Evolutionary conservation across 2,888 invertebrate species (phyloP).

Genomic region (Brachycybe producta): DNA sequence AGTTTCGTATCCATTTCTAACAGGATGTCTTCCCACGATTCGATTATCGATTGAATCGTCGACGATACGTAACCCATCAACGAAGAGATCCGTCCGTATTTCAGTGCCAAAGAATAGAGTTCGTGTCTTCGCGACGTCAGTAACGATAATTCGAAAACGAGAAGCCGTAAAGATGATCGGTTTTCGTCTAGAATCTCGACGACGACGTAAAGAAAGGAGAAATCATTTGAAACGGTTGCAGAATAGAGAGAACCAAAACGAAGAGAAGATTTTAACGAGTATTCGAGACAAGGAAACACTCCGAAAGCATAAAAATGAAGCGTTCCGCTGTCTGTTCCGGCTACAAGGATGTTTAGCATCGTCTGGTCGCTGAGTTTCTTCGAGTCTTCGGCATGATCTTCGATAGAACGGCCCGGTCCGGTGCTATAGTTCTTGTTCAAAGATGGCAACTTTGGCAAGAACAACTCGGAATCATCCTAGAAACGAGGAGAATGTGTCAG

Average conservation of each 20-base stretch:
- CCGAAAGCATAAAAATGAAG: slow-evolving; percentile 63
- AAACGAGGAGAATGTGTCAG: slow-evolving; percentile 23
- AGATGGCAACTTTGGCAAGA: slow-evolving; percentile 41
- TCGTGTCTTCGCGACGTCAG: slow-evolving; percentile 53
- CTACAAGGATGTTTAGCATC: slow-evolving; percentile 55
- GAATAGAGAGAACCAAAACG: slow-evolving; percentile 38
- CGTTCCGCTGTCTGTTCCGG: slow-evolving; percentile 61
- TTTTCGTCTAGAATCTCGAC: slow-evolving; percentile 34
- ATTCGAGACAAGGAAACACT: slow-evolving; percentile 41
- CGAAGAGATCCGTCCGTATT: slow-evolving; percentile 50
- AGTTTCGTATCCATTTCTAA: slow-evolving; percentile 89
- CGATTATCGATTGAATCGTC: slow-evolving; percentile 66
- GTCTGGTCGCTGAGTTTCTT: slow-evolving; percentile 33
- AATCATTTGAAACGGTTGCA: slow-evolving; percentile 55
- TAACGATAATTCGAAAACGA: slow-evolving; percentile 33
- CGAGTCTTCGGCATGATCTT: slow-evolving; percentile 31
- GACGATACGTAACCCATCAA: slow-evolving; percentile 55
- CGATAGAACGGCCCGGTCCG: slow-evolving; percentile 27
- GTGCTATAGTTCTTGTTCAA: slow-evolving; percentile 31
- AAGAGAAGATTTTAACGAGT: background rate
- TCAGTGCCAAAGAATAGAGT: slow-evolving; percentile 56
- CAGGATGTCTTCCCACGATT: slow-evolving; percentile 88
- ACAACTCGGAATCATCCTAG: slow-evolving; percentile 34
- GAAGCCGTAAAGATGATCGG: background rate
- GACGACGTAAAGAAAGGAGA: slow-evolving; percentile 53